Base-by-base conservation (phyloP, 2,113 vertebrate species). In the Smithornis capensis region DNA sequence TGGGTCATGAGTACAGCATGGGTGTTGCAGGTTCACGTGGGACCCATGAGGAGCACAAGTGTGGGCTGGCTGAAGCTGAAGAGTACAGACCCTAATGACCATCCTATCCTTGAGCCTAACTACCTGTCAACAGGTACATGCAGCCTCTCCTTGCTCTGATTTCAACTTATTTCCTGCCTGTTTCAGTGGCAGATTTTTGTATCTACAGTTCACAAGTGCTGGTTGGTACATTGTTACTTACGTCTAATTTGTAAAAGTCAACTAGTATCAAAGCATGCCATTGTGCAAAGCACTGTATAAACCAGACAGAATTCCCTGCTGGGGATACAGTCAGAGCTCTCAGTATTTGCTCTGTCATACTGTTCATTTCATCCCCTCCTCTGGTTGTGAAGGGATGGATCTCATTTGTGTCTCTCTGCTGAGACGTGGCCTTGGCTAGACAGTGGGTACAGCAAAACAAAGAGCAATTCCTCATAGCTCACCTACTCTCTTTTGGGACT, bases 21-120 rank as follows among this genome's bases (percentile, higher is more conserved):
- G 47, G 33, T 91, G 24, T 93, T 91, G 33, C 87, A 99, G 99
- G 99, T 99, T 70, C 99, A 99, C 0, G 99, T 99, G 52, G 99
- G 99, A 75, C 97, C 99, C 86, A 98, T 99, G 99, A 98, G 99
- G 94, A 98, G 97, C 95, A 98, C 97, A 0, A 99, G 99, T 71
- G 95, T 98, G 38, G 99, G 99, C 62, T 99, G 98, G 99, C 78
- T 99, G 68, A 99, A 99, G 93, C 97, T 99, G 96, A 98, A 98
- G 96, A 99, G 98, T 42, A 60, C 95, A 83, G 97, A 98, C 94
- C 99, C 99, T 17, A 95, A 79, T 2, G 99, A 99, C 47, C 99
- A 99, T 83, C 99, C 99, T 1, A 69, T 99, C 83, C 98, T 99
- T 52, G 98, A 99, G 40, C 99, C 99, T 27, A 99, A 99, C 98